Percentiles rank a stretch among this genome's conserved stretches.
phyloP scores from a whole-genome alignment of 2,113 vertebrate genomes.

The Nothoprocta pentlandii region DNA sequence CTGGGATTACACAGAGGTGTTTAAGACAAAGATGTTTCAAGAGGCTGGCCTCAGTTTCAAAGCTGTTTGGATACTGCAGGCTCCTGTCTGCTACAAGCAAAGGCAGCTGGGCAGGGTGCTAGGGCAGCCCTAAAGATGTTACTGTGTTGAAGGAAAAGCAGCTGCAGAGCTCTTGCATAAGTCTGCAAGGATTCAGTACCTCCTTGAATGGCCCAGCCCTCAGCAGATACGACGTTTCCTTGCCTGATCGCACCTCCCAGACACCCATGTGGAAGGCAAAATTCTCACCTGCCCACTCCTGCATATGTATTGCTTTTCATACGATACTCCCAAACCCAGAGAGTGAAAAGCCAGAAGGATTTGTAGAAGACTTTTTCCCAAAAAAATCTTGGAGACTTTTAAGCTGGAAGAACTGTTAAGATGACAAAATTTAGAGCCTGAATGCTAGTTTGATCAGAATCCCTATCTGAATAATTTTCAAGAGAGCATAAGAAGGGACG shows the following conservation, averaged over 20 bases:
- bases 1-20: background rate
- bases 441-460: background rate
- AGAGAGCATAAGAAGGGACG: background rate
- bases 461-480: background rate
- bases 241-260: conserved; percentile 52
- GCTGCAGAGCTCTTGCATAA: background rate
- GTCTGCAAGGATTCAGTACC: background rate
- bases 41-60: background rate
- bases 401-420: background rate
- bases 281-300: conserved; percentile 55
- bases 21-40: background rate
- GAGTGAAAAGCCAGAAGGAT: background rate
- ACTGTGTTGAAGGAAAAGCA: background rate
- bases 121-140: background rate
- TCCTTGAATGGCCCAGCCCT: conserved; percentile 1
- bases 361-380: background rate
- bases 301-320: background rate
- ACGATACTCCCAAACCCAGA: background rate
- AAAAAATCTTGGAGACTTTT: background rate
- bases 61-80: background rate
- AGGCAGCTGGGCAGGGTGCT: background rate
- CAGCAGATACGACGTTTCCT: conserved; percentile 11
- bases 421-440: background rate
- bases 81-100: background rate
- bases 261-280: conserved; percentile 24